Percentiles rank a stretch among this genome's conserved stretches.
These are phyloP conservation scores for Pseudachorutes palmiensis DNA, from an alignment of 1,140 invertebrate genomes.

Conservation along the genomic window DNA sequence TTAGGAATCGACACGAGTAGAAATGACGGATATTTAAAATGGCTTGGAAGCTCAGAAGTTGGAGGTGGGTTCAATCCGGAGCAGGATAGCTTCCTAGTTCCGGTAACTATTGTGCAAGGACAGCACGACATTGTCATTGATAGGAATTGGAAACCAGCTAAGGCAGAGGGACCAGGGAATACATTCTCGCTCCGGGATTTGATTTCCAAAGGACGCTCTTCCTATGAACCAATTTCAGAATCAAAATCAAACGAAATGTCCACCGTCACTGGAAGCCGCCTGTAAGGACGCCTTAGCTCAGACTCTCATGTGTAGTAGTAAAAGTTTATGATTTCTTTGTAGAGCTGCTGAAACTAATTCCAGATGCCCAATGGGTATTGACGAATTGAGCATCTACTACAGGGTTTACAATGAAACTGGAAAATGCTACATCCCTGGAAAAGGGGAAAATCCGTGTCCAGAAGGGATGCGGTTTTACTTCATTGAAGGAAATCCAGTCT, in stretches of 20 bases:
- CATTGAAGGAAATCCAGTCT: background rate
- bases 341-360: background rate
- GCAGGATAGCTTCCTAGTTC: background rate
- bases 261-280: too few relatives aligned
- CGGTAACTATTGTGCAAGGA: background rate
- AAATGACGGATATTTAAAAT: too few relatives aligned
- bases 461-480: background rate
- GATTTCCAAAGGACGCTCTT: background rate
- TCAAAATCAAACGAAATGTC: too few relatives aligned
- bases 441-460: constrained; percentile 2
- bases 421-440: constrained; percentile 9
- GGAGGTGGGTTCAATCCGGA: background rate
- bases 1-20: too few relatives aligned
- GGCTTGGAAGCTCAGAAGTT: background rate
- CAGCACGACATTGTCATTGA: background rate
- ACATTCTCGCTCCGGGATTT: background rate
- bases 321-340: background rate
- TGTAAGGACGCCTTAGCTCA: background rate
- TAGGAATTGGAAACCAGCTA: background rate
- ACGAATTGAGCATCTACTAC: background rate
- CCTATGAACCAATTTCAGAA: background rate
- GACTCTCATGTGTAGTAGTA: background rate
- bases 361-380: background rate
- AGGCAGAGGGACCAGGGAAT: too few relatives aligned
- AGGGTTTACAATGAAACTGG: background rate